Conservation (phyloP, 2,113 vertebrate species). For the Chionomys nivalis region DNA sequence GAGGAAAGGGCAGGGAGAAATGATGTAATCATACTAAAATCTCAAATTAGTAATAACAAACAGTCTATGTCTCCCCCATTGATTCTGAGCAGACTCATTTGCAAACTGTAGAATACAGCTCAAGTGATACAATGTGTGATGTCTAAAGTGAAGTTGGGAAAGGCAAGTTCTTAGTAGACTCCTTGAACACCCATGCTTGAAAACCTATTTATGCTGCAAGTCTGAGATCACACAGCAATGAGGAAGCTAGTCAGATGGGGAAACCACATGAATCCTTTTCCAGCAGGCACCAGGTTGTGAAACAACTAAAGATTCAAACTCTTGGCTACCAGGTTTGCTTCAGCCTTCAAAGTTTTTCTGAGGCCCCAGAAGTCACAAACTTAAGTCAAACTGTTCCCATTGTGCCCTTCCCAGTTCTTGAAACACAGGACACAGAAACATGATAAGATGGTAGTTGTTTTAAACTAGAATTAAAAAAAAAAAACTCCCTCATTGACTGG, state of each 20-base stretch:
- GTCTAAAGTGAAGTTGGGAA: not conserved
- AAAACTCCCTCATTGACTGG: not conserved
- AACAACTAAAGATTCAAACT: slow-evolving; percentile 38
- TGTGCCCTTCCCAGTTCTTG: slow-evolving; percentile 33
- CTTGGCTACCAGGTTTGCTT: not conserved
- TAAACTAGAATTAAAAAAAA: not conserved
- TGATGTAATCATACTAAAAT: not conserved
- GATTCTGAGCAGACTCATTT: slow-evolving; percentile 15
- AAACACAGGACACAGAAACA: not conserved
- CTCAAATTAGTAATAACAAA: not conserved
- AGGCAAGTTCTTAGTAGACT: slow-evolving; percentile 5
- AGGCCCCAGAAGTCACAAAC: not conserved
- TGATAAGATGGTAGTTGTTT: not conserved
- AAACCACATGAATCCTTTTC: not conserved
- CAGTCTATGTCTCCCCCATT: not conserved
- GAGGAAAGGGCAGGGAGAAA: not conserved
- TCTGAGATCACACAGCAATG: not conserved
- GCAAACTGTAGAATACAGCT: not conserved
- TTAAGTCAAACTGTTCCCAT: not conserved
- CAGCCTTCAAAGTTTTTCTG: slow-evolving; percentile 15
- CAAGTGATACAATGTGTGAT: slow-evolving; percentile 10
- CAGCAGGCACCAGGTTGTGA: not conserved
- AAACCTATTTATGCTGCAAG: not conserved
- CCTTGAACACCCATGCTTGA: slow-evolving; percentile 36
- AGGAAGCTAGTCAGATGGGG: not conserved